These are phyloP conservation scores for Ctenochaetus hawaiiensis DNA, from an alignment of 2,797 vertebrate species.

Conservation along the genomic window DNA sequence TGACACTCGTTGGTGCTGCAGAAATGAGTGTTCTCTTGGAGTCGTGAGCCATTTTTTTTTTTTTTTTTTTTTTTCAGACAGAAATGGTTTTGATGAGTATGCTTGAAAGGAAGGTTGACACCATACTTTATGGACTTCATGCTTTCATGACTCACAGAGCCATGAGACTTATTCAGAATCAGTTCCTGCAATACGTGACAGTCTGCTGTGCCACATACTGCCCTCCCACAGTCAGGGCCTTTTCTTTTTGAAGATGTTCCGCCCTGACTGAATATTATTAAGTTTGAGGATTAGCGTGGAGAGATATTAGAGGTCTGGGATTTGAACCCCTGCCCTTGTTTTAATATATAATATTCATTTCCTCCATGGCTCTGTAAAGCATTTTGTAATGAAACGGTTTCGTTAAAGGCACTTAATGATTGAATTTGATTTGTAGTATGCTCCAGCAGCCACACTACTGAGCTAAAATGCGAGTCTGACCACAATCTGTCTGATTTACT, in stretches of 20 bases:
- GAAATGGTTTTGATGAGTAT: slow-evolving; percentile 41
- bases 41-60: slow-evolving; percentile 2
- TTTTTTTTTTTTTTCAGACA: neutral
- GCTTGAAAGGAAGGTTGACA: slow-evolving; percentile 48
- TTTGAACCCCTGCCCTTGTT: slow-evolving; percentile 50
- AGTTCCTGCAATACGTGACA: slow-evolving; percentile 34
- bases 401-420: slow-evolving; percentile 60
- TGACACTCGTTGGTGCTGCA: neutral
- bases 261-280: slow-evolving; percentile 32
- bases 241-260: slow-evolving; percentile 41
- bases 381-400: slow-evolving; percentile 61
- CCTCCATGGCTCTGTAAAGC: slow-evolving; percentile 45
- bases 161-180: slow-evolving; percentile 26
- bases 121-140: slow-evolving; percentile 17
- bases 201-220: slow-evolving; percentile 1
- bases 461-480: slow-evolving; percentile 53
- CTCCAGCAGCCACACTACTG: slow-evolving; percentile 53
- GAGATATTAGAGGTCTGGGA: slow-evolving; percentile 59
- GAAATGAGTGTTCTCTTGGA: neutral
- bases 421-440: slow-evolving; percentile 62
- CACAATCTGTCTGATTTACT: slow-evolving; percentile 71
- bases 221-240: slow-evolving; percentile 19
- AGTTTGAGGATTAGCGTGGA: slow-evolving; percentile 45
- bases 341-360: slow-evolving; percentile 62
- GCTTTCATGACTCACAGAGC: slow-evolving; percentile 35